Conservation (phyloP, 2,888 invertebrate genomes). For the Leuctra nigra region DNA sequence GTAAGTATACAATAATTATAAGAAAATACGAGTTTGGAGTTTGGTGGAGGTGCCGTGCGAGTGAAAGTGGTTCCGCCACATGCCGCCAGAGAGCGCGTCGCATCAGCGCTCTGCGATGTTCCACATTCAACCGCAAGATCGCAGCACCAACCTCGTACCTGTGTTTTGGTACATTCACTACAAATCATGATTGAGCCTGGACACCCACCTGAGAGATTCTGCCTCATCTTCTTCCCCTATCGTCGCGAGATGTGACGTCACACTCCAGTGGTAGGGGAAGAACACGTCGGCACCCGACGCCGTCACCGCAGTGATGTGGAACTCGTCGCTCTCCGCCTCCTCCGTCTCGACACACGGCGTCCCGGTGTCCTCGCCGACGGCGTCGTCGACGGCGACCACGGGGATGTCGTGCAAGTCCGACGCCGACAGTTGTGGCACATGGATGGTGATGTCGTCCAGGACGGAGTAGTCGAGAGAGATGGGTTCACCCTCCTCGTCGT, state of each 20-base stretch:
- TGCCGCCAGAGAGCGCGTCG: too few relatives aligned
- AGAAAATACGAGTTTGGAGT: too few relatives aligned
- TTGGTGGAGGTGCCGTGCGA: too few relatives aligned
- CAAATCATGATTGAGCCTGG: neutral
- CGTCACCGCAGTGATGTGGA: conserved; percentile 40
- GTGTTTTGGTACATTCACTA: too few relatives aligned
- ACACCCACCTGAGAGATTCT: neutral
- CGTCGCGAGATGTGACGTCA: conserved; percentile 57
- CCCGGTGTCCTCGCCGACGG: neutral
- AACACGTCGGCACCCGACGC: conserved; percentile 36
- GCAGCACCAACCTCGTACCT: too few relatives aligned
- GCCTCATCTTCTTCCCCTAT: conserved; percentile 50
- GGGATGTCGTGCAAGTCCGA: conserved; percentile 19
- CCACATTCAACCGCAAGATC: too few relatives aligned
- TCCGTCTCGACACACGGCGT: conserved; percentile 28
- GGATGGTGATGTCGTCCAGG: conserved; percentile 1
- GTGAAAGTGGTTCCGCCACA: too few relatives aligned
- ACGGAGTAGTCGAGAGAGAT: conserved; percentile 13
- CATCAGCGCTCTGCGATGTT: too few relatives aligned
- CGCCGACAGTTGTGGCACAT: conserved; percentile 6
- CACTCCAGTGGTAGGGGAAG: conserved; percentile 44
- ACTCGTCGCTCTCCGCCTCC: conserved; percentile 36
- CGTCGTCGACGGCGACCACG: conserved; percentile 20
- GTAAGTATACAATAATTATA: too few relatives aligned
- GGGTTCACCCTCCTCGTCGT: conserved; percentile 8